These are phyloP conservation scores for Tribolium castaneum DNA, from an alignment of 1,140 invertebrate species.

Conservation along the genomic window DNA sequence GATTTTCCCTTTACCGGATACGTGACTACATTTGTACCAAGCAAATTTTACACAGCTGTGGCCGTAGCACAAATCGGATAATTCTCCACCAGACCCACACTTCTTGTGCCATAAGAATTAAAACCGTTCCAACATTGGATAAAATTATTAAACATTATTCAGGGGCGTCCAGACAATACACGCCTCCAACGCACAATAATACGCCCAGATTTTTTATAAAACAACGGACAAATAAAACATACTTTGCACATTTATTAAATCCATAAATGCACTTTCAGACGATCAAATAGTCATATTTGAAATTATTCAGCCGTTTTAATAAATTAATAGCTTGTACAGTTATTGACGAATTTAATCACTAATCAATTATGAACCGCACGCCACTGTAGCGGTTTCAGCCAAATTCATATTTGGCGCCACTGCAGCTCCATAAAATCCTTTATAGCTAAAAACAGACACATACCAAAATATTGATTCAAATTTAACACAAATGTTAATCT, in stretches of 20 bases:
- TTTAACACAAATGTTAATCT: too few relatives aligned
- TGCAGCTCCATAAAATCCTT: not conserved
- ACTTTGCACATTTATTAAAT: not conserved
- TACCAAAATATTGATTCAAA: too few relatives aligned
- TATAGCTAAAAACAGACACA: not conserved
- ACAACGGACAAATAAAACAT: not conserved
- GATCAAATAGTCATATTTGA: not conserved
- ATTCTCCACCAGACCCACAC: not conserved
- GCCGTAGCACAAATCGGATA: constrained; percentile 16
- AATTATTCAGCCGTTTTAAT: not conserved
- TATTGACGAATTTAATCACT: not conserved
- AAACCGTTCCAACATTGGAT: not conserved
- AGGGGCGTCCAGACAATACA: not conserved
- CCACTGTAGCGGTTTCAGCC: not conserved
- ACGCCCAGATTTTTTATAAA: not conserved
- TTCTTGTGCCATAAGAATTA: not conserved
- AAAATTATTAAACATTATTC: not conserved
- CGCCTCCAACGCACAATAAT: too few relatives aligned
- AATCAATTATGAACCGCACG: not conserved
- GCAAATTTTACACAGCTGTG: constrained; percentile 27
- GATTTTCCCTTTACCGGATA: constrained; percentile 28
- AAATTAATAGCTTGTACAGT: not conserved
- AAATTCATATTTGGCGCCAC: not conserved
- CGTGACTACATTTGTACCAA: constrained; percentile 27
- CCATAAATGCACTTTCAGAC: not conserved